These are phyloP conservation scores for Julus scandinavius DNA, from an alignment of 2,888 invertebrate species.

Conservation along the genomic window DNA sequence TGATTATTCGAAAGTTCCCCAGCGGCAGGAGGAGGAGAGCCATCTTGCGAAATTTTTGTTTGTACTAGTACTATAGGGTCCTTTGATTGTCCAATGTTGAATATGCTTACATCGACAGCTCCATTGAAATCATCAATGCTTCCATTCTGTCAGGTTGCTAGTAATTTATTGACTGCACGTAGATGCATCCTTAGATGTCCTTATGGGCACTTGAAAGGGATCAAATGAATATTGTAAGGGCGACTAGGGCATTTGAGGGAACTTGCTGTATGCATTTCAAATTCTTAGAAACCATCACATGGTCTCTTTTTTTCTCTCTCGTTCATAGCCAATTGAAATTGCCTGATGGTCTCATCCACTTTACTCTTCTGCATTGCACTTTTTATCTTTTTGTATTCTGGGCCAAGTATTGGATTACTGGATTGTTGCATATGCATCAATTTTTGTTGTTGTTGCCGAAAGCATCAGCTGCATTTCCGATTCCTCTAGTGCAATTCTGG, in stretches of 20 bases:
- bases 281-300: neutral
- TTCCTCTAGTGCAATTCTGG: neutral
- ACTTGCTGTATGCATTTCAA: neutral
- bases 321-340: neutral
- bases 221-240: neutral
- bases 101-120: neutral
- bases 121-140: neutral
- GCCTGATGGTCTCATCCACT: neutral
- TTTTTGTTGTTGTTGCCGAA: neutral
- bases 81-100: neutral
- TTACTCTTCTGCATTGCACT: conserved; percentile 34
- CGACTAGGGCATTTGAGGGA: neutral
- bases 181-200: neutral
- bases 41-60: neutral
- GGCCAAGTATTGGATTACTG: neutral
- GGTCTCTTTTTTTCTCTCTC: neutral
- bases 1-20: neutral
- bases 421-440: neutral
- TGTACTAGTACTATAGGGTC: neutral
- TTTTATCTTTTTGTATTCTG: neutral
- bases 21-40: neutral
- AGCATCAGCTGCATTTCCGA: neutral
- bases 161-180: neutral
- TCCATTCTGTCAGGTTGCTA: neutral
- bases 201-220: conserved; percentile 1